These are phyloP conservation scores for Eupithecia inturbata DNA, from an alignment of 2,888 invertebrate species.

Conservation along the genomic window DNA sequence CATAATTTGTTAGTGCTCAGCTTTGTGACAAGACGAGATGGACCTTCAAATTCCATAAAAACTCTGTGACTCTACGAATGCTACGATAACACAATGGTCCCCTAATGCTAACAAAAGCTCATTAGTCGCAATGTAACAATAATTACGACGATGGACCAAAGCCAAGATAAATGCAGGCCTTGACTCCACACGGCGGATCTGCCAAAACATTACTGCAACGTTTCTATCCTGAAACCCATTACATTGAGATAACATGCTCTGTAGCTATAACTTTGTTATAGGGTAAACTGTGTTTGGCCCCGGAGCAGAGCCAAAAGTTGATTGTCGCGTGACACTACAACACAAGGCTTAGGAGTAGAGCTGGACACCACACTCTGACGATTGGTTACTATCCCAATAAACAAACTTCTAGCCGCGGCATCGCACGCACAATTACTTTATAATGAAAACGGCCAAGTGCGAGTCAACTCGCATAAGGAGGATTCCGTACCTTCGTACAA, in stretches of 20 bases:
- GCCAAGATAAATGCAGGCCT: slow-evolving; percentile 9
- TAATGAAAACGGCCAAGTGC: no score
- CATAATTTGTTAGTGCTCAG: no score
- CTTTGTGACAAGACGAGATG: no score
- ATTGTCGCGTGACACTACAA: neutral
- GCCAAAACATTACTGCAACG: neutral
- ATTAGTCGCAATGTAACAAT: neutral
- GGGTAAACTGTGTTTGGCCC: neutral
- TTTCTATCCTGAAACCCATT: neutral
- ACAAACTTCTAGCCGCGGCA: neutral
- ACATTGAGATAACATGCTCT: slow-evolving; percentile 6
- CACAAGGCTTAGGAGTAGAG: neutral
- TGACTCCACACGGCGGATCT: neutral
- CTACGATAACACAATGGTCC: neutral
- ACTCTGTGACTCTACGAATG: neutral
- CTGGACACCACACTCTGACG: neutral
- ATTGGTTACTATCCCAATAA: neutral
- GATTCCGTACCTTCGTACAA: no score
- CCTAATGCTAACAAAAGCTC: neutral
- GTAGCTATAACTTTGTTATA: slow-evolving; percentile 1
- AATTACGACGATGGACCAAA: slow-evolving; percentile 1
- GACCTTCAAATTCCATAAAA: neutral
- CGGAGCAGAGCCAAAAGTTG: neutral
- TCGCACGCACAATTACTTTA: no score
- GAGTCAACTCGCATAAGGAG: no score